phyloP scores from a whole-genome alignment of 64 coral and sea anemone genomes.

The Platygyra sinensis region DNA sequence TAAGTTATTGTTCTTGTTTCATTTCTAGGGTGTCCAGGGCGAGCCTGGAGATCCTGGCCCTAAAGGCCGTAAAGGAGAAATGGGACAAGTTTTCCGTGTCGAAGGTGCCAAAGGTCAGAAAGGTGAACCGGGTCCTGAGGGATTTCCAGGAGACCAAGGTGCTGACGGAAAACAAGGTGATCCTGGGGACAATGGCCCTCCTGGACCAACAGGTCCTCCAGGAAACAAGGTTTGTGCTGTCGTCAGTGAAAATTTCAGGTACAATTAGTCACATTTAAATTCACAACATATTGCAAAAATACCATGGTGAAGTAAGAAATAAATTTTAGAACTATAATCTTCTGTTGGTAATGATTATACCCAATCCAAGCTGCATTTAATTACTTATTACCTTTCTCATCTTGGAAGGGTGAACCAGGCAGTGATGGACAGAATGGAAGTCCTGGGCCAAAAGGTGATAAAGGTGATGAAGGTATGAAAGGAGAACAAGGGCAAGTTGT shows the following conservation, averaged over 20 bases:
- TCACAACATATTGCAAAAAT: too few relatives aligned
- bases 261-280: too few relatives aligned
- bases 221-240: conserved; percentile 55
- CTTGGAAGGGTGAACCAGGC: conserved; percentile 55
- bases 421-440: conserved; percentile 25
- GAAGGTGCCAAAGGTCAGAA: conserved; percentile 55
- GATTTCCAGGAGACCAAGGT: conserved; percentile 47
- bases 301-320: too few relatives aligned
- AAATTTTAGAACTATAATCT: too few relatives aligned
- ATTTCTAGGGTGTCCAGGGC: conserved; percentile 42
- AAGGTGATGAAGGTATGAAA: conserved; percentile 34
- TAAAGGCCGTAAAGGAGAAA: conserved; percentile 77
- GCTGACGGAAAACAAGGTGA: conserved; percentile 20
- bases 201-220: conserved; percentile 4
- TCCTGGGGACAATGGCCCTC: not conserved
- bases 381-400: too few relatives aligned
- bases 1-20: not conserved
- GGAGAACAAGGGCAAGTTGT: not conserved
- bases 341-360: too few relatives aligned
- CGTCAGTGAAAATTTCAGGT: not conserved
- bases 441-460: conserved; percentile 36
- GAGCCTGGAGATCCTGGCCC: conserved; percentile 40
- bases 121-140: conserved; percentile 45
- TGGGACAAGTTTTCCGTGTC: conserved; percentile 41
- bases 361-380: too few relatives aligned